phyloP scores from a whole-genome alignment of 2,888 invertebrate species.

The Frankliniella fusca region DNA sequence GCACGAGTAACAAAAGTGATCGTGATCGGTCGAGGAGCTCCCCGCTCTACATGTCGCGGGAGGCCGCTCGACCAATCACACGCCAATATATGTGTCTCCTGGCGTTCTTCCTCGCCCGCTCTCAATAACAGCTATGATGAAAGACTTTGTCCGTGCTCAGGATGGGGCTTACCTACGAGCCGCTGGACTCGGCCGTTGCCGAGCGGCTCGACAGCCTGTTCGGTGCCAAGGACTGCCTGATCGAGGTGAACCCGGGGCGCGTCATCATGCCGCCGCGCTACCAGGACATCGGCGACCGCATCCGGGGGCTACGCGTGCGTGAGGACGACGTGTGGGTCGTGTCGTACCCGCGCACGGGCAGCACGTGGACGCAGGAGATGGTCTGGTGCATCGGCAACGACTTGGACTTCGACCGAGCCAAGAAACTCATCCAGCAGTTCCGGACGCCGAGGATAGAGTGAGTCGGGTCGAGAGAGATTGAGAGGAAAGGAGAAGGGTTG shows the following conservation, averaged over 20 bases:
- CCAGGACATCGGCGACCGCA: constrained; percentile 62
- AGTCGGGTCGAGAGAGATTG: not conserved
- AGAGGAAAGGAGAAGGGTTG: no score
- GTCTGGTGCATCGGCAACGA: constrained; percentile 82
- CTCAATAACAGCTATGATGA: no score
- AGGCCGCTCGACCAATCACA: no score
- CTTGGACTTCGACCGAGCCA: constrained; percentile 70
- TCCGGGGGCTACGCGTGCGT: constrained; percentile 65
- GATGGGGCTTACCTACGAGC: constrained; percentile 53
- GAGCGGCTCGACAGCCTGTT: constrained; percentile 63
- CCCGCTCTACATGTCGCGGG: no score
- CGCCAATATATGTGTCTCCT: no score
- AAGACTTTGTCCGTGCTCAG: not conserved
- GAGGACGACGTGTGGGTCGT: constrained; percentile 79
- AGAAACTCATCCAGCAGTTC: constrained; percentile 53
- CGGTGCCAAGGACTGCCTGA: constrained; percentile 63
- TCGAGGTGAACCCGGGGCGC: constrained; percentile 67
- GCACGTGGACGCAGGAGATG: constrained; percentile 93
- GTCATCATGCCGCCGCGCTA: constrained; percentile 67
- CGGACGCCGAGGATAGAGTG: constrained; percentile 72
- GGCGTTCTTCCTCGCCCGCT: no score
- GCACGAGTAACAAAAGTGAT: no score
- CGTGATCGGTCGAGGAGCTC: no score
- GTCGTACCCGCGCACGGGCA: constrained; percentile 84
- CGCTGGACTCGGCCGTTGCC: constrained; percentile 57